A percentile compares a stretch with the other conserved stretches of the same genome.
These are phyloP conservation scores for Syndactyla subalaris DNA, from an alignment of 2,797 vertebrate species.

Conservation along the genomic window DNA sequence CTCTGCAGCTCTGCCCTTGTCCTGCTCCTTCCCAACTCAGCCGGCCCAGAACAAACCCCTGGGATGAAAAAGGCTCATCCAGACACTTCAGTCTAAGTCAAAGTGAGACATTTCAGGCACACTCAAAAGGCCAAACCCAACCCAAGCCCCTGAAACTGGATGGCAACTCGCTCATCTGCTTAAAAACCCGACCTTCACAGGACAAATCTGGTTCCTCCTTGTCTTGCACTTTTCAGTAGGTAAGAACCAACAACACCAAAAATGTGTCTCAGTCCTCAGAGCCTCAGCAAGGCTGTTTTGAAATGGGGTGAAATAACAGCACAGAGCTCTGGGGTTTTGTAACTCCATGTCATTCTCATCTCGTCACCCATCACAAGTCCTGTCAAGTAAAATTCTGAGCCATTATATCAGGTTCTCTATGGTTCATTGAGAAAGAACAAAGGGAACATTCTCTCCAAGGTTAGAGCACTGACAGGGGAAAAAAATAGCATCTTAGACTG, in stretches of 20 bases:
- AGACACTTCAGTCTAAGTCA: neutral
- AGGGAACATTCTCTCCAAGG: slow-evolving; percentile 60
- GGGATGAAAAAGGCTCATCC: neutral
- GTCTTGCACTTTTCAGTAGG: neutral
- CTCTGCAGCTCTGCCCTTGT: neutral
- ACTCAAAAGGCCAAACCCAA: neutral
- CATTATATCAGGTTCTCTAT: slow-evolving; percentile 50
- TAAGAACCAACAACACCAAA: neutral
- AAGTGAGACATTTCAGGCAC: neutral
- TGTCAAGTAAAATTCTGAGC: slow-evolving; percentile 49
- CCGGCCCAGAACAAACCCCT: neutral
- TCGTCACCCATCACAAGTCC: slow-evolving; percentile 31
- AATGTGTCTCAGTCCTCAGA: neutral
- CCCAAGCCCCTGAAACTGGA: neutral
- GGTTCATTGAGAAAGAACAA: slow-evolving; percentile 68
- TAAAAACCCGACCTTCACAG: neutral
- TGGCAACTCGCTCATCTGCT: neutral
- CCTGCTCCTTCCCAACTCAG: neutral
- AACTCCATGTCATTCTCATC: neutral
- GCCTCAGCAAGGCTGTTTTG: neutral
- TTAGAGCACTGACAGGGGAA: neutral
- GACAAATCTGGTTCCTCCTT: neutral
- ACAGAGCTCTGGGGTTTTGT: neutral
- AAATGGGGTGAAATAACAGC: neutral
- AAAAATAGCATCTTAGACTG: neutral